Evolutionary conservation across 1,140 invertebrate genomes (phyloP), one percentile per base, ranked within the genome.

Genomic region (Euglossa dilemma): DNA sequence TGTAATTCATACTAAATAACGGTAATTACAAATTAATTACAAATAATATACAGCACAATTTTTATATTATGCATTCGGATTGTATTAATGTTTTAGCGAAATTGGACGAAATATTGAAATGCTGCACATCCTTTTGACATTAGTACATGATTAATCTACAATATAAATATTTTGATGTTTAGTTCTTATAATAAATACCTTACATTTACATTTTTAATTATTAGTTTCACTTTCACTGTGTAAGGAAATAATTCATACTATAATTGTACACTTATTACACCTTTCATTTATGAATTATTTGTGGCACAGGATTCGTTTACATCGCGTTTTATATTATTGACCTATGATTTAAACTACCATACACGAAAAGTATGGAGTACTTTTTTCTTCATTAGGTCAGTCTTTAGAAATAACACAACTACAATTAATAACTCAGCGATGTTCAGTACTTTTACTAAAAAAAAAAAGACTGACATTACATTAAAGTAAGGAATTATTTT

Each of bases 401-500:
- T 80, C 64, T 69, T 87, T 28, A 70, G 69, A 80, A 87, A 86
- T 75, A 76, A 86, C 52, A 82, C n/a, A 72, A 85, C 66, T 69
- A 87, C 72, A 71, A 56, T 79, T 57, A 80, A 52, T 73, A 78
- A 57, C 84, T 87, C 63, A 73, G 66, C 54, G 45, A 64, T 54
- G 81, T 63, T 69, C 79, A 79, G 57, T 85, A 77, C 25, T 84
- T 80, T 90, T 76, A 67, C 77, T 86, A 85, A 83, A 83, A 64
- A 82, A 70, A 70, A 66, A 25, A n/a, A 81, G 71, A 80, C 67
- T 84, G 69, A 66, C 76, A 25, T 56, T 89, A 89, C 80, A 86
- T 89, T 89, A 88, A 86, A 89, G 77, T 52, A 87, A 73, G 25
- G 86, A 73, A 85, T 87, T 87, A 77, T 84, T 63, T 86, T 77